phyloP scores from a whole-genome alignment of 2,113 vertebrate species.

The Leptocoma aspasia region DNA sequence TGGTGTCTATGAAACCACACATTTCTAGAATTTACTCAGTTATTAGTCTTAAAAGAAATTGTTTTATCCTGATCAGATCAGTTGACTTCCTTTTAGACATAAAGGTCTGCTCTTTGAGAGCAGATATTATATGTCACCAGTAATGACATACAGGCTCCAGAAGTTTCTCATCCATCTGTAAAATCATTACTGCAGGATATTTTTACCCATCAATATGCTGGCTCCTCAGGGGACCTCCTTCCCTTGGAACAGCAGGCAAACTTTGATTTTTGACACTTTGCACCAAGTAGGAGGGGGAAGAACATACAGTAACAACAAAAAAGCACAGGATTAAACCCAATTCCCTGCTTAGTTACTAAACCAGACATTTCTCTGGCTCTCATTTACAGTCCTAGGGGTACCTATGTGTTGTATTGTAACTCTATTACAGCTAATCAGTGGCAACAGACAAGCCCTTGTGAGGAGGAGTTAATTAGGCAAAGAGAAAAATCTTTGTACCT shows the following conservation, averaged over 20 bases:
- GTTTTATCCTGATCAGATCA: not conserved
- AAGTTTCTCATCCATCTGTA: not conserved
- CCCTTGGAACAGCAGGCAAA: not conserved
- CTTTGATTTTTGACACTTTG: not conserved
- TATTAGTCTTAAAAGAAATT: not conserved
- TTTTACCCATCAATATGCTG: not conserved
- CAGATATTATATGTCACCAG: not conserved
- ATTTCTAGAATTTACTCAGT: not conserved
- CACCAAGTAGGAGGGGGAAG: not conserved
- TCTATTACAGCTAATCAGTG: not conserved
- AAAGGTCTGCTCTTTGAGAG: not conserved
- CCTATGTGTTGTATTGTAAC: not conserved
- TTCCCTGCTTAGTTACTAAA: not conserved
- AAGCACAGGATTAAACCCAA: not conserved
- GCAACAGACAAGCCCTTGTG: not conserved
- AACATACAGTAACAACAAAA: not conserved
- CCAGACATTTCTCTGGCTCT: not conserved
- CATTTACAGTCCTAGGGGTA: not conserved
- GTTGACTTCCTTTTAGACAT: not conserved
- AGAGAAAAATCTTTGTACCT: not conserved
- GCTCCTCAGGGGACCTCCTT: not conserved
- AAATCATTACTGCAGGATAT: not conserved
- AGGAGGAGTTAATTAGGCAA: not conserved
- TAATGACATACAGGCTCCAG: not conserved
- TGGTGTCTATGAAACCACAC: not conserved